Conservation (phyloP, 1,140 invertebrate species). For the Zaprionus africanus region DNA sequence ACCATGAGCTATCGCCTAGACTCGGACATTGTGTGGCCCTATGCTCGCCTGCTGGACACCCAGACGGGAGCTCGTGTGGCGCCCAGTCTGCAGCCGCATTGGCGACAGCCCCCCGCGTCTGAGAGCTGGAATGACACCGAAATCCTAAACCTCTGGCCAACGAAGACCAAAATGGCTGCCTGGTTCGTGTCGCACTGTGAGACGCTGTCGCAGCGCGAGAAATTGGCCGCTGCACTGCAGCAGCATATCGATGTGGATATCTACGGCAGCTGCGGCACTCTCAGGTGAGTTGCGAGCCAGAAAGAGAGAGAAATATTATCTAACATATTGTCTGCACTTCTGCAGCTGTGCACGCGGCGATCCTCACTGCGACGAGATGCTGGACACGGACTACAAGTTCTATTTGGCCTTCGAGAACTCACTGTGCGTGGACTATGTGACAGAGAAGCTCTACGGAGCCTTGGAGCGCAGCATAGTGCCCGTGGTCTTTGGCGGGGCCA, state of each 20-base stretch:
- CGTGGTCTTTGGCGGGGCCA: slow-evolving; percentile 86
- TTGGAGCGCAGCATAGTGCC: slow-evolving; percentile 85
- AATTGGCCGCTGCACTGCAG: slow-evolving; percentile 85
- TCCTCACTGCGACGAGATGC: slow-evolving; percentile 80
- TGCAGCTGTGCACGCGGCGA: slow-evolving; percentile 75
- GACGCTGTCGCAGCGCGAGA: slow-evolving; percentile 85
- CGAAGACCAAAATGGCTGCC: slow-evolving; percentile 85
- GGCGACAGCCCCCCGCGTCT: slow-evolving; percentile 41
- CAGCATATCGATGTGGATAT: slow-evolving; percentile 87
- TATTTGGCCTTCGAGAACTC: slow-evolving; percentile 88
- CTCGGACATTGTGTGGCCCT: slow-evolving; percentile 88
- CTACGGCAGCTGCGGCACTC: slow-evolving; percentile 87
- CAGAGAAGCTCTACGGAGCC: slow-evolving; percentile 86
- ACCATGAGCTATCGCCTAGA: slow-evolving; percentile 87
- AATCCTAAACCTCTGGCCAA: slow-evolving; percentile 68
- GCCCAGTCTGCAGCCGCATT: slow-evolving; percentile 44
- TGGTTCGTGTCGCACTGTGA: slow-evolving; percentile 88
- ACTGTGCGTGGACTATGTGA: slow-evolving; percentile 86
- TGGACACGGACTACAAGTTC: slow-evolving; percentile 86
- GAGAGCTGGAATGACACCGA: slow-evolving; percentile 54
- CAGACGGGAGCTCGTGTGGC: slow-evolving; percentile 62
- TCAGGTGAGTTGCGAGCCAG: slow-evolving; percentile 52
- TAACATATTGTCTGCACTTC: not conserved
- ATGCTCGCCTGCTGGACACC: slow-evolving; percentile 84
- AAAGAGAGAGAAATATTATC: not conserved